Base-by-base conservation (phyloP, 2,797 vertebrate genomes). In the Sphaeramia orbicularis region DNA sequence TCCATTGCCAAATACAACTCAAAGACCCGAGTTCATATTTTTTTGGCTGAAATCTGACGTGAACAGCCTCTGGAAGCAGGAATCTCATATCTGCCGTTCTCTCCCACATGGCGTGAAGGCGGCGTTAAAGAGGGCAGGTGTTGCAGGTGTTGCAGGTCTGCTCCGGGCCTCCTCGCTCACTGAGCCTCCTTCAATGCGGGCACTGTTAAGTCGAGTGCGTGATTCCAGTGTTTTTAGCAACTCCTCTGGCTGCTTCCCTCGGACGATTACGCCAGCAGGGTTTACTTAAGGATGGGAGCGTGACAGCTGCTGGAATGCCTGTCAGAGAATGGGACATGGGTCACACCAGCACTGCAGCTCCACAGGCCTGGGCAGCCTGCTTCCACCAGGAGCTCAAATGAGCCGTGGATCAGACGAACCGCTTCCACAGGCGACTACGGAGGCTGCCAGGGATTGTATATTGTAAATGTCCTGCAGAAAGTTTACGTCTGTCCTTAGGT, bases 281-380 rank as follows among this genome's bases (percentile, higher is more conserved):
- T 92, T 92, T 92, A 92, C 86, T 92, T 80, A 84, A 84, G 84
- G 80, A 80, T 84, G 89, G 75, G 78, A 89, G 76, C 83, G 73
- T 89, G 92, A 89, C 87, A 84, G 85, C 71, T 86, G 79, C 86
- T 93, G 91, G 86, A 89, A 90, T 77, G 84, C 78, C 59, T 83
- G 74, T 30, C 54, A 74, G 81, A 76, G 80, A 81, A 65, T 14
- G 54, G 73, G 89, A 91, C 90, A 85, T 52, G 89, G 92, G 87
- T 92, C 85, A 89, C 66, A 86, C 78, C 87, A 78, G 35, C 67
- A 80, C 82, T 79, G 43, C 67, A 80, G 84, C 65, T 76, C 68
- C 86, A 86, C 89, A 91, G 80, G 86, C 65, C 79, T 37, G 36
- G 80, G 65, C 80, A 85, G 71, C 83, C 42, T 59, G 21, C 78